Conservation (phyloP, 2,888 invertebrate genomes). For the Tanypteryx hageni region DNA sequence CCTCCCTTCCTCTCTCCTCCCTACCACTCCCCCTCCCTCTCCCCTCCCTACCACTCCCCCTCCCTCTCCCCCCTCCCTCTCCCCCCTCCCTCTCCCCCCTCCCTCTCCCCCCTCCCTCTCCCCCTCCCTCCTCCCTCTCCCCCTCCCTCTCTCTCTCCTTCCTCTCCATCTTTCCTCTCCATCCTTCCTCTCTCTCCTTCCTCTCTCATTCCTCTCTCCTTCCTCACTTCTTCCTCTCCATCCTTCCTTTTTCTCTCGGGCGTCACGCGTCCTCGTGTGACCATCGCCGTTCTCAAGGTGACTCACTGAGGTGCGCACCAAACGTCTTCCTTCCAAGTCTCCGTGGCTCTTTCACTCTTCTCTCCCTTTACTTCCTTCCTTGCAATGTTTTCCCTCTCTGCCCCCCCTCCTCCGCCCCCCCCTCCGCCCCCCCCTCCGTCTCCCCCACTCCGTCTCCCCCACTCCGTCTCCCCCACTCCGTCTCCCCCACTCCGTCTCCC, state of each 20-base stretch:
- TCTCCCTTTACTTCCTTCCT: neutral
- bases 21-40: no score
- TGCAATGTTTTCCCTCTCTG: no score
- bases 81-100: neutral
- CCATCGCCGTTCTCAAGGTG: constrained; percentile 17
- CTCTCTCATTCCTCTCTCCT: neutral
- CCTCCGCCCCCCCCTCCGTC: neutral
- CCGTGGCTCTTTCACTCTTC: neutral
- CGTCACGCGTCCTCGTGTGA: constrained; percentile 33
- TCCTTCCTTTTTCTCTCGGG: neutral
- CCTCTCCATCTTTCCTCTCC: neutral
- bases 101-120: neutral
- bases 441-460: neutral
- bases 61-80: no score
- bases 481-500: neutral
- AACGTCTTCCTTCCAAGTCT: neutral
- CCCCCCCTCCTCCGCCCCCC: neutral
- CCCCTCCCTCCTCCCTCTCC: neutral
- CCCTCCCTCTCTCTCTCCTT: no score
- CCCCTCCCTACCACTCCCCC: no score
- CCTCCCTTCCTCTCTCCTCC: neutral
- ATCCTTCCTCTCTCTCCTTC: neutral
- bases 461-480: neutral
- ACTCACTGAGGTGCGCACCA: constrained; percentile 1
- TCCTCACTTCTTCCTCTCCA: neutral